Base-by-base conservation (phyloP, 2,113 vertebrate species). In the Pseudolaguvia tuberculata region DNA sequence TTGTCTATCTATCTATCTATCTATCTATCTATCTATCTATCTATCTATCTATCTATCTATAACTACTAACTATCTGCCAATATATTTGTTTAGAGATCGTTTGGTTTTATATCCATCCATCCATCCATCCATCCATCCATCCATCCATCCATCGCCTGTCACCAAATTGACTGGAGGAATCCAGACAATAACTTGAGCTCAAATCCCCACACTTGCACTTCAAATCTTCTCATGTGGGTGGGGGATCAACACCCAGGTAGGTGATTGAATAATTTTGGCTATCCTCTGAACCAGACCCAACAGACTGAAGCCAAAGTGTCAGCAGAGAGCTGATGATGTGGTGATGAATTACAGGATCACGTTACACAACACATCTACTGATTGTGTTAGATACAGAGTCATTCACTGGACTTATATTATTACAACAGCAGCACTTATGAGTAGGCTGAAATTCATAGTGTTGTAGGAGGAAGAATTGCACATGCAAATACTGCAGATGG, bases 301-400 rank as follows among this genome's bases (percentile, higher is more conserved):
- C 48, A 67, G 17, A 10, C 39, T 15, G 23, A 50, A 67, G 63
- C 23, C 17, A 50, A 27, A 50, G 45, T 18, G 45, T 20, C 63
- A 67, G 45, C 9, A 0, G 63, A 67, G 25, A 67, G 45, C 20
- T 29, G 45, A 47, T 29, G 45, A 47, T 67, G 45, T 50, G 15
- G 17, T 67, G 45, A 50, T 50, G 17, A 67, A 50, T 20, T 29
- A 67, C 63, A 67, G 15, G 23, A 50, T 67, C 63, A 29, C 23
- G 6, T 67, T 67, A 50, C 45, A 2, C 45, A 50, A 10, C n/a
- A 12, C 15, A 50, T 50, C 23, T 50, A 12, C 3, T 23, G 45
- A n/a, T n/a, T n/a, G n/a, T n/a, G n/a, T n/a, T n/a, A n/a, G n/a
- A n/a, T n/a, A n/a, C n/a, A n/a, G n/a, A n/a, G 21, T 25, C 27